These are phyloP conservation scores for Eurystomus gularis DNA, from an alignment of 2,113 vertebrate species.

Conservation along the genomic window DNA sequence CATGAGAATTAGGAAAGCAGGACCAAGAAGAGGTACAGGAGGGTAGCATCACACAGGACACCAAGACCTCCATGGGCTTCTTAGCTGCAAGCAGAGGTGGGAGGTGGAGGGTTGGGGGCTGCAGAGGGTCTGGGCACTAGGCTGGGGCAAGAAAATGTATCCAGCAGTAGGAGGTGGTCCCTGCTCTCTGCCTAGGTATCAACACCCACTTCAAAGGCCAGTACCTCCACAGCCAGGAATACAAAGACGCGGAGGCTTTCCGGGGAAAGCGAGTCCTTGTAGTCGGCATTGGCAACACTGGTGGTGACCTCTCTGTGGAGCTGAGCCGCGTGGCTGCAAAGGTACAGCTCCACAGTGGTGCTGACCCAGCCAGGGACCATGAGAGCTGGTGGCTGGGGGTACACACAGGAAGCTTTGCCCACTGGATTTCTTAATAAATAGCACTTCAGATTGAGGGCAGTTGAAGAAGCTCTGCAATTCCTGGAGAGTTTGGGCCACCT, in stretches of 20 bases:
- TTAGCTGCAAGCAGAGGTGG: background rate
- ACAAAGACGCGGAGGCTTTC: slow-evolving; percentile 77
- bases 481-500: background rate
- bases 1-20: background rate
- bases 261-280: slow-evolving; percentile 83
- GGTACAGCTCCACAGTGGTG: slow-evolving; percentile 40
- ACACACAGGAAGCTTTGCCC: background rate
- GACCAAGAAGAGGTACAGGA: background rate
- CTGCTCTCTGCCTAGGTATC: slow-evolving; percentile 74
- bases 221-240: slow-evolving; percentile 84
- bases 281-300: slow-evolving; percentile 87
- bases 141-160: background rate
- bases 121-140: rapidly evolving
- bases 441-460: background rate
- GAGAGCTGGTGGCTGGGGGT: background rate
- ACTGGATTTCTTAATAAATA: background rate
- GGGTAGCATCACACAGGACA: background rate
- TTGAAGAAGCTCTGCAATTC: background rate
- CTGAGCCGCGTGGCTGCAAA: slow-evolving; percentile 81
- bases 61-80: background rate
- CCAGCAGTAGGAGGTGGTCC: background rate
- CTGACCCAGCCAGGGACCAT: rapidly evolving
- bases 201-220: slow-evolving; percentile 80
- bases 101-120: background rate
- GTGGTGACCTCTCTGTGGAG: slow-evolving; percentile 85